Base-by-base conservation (phyloP, 2,113 vertebrate species). In the Mystacornis crossleyi region DNA sequence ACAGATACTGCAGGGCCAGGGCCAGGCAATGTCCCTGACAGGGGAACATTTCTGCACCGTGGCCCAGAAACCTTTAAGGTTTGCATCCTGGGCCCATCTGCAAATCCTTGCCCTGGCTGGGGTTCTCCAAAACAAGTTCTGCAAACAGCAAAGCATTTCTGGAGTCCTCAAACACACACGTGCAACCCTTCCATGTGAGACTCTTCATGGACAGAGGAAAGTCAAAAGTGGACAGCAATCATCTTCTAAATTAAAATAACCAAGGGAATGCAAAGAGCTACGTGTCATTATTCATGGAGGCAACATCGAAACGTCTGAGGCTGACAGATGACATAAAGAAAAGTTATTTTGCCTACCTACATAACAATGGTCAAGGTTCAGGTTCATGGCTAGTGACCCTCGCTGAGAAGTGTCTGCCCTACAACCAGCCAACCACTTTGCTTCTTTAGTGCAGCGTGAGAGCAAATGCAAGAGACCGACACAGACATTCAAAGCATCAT, bases 401-500 rank as follows among this genome's bases (percentile, higher is more conserved):
- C 98, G 98, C 99, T 98, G 99, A 98, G 98, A 98, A 98, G 98
- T 97, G 99, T 99, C 99, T 99, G 99, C 99, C 98, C 99, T 99
- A 99, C 98, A 99, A 99, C 99, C 98, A 98, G 98, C 99, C 99
- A 99, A 99, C 99, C 99, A 96, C 98, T 99, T 99, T 99, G 99
- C 99, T 99, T 99, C 98, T 99, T 99, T 98, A 98, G 98, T 98
- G 99, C 99, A 98, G 99, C 98, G 98, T 98, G 98, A 99, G 99
- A 99, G 99, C 99, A 99, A 99, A 99, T 98, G 99, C 98, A 99
- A 99, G 98, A 99, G 98, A 99, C 99, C 99, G 98, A 99, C 98
- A 98, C 97, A 99, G 99, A 99, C 99, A 99, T 98, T 99, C 98
- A 99, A 99, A 99, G 99, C 99, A 98, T 99, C 98, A 99, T 99